phyloP scores from a whole-genome alignment of 1,140 invertebrate species.

The Musca domestica region DNA sequence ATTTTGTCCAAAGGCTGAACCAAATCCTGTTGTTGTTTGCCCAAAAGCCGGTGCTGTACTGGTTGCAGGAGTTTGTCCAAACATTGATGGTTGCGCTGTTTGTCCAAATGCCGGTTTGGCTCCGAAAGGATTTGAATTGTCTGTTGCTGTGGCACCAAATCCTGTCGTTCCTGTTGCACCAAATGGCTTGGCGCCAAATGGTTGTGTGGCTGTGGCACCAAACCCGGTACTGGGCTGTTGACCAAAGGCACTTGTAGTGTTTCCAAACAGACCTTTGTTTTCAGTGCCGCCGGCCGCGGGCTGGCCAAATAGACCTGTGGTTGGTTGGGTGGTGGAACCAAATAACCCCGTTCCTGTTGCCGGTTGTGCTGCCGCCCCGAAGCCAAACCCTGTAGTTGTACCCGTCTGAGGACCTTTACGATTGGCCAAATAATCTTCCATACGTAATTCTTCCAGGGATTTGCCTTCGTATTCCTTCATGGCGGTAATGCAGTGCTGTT shows the following conservation, averaged over 20 bases:
- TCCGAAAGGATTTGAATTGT: conserved; percentile 54
- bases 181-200: conserved; percentile 54
- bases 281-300: conserved; percentile 30
- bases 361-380: conserved; percentile 54
- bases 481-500: conserved; percentile 92
- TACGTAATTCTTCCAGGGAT: conserved; percentile 87
- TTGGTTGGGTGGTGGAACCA: conserved; percentile 46
- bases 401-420: conserved; percentile 69
- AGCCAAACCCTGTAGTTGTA: conserved; percentile 46
- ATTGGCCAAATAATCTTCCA: conserved; percentile 90
- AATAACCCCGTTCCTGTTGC: conserved; percentile 52
- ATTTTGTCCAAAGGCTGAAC: conserved; percentile 44
- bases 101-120: conserved; percentile 51
- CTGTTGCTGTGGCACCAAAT: conserved; percentile 59
- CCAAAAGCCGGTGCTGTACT: conserved; percentile 52
- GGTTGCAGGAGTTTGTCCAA: conserved; percentile 42
- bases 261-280: conserved; percentile 44
- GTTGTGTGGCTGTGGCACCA: conserved; percentile 48
- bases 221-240: conserved; percentile 50
- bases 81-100: conserved; percentile 36
- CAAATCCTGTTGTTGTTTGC: conserved; percentile 54
- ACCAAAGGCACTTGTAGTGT: conserved; percentile 44
- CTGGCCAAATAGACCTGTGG: conserved; percentile 54
- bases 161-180: conserved; percentile 60
- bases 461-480: conserved; percentile 98